phyloP scores from a whole-genome alignment of 2,888 invertebrate species.

The Agonopterix alstromeriana region DNA sequence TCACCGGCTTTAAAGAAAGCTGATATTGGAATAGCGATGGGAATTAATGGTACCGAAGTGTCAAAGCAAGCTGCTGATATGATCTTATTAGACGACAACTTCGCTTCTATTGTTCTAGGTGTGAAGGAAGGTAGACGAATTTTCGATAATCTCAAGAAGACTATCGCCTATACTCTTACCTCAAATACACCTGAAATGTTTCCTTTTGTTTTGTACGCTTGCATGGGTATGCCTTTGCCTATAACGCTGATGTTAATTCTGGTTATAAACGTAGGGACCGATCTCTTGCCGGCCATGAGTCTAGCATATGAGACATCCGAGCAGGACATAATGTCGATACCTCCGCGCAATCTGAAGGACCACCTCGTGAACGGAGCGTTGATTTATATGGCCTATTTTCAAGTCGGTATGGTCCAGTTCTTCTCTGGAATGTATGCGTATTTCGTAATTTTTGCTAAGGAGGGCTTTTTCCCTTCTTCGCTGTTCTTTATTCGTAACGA shows the following conservation, averaged over 20 bases:
- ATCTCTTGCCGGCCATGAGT: slow-evolving; percentile 86
- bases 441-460: slow-evolving; percentile 86
- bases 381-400: slow-evolving; percentile 89
- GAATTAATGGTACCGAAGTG: slow-evolving; percentile 85
- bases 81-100: slow-evolving; percentile 93
- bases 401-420: slow-evolving; percentile 91
- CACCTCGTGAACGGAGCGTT: slow-evolving; percentile 76
- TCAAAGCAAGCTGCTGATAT: slow-evolving; percentile 94
- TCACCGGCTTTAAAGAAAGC: slow-evolving; percentile 91
- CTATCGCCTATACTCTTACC: slow-evolving; percentile 89
- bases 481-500: slow-evolving; percentile 81
- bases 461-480: slow-evolving; percentile 83
- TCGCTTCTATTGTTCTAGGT: slow-evolving; percentile 90
- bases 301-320: slow-evolving; percentile 87
- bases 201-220: slow-evolving; percentile 86
- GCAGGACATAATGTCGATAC: slow-evolving; percentile 83
- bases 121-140: slow-evolving; percentile 89
- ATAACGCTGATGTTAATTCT: slow-evolving; percentile 76
- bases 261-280: slow-evolving; percentile 88
- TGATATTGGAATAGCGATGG: slow-evolving; percentile 89
- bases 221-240: slow-evolving; percentile 85
- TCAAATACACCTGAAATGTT: slow-evolving; percentile 91
- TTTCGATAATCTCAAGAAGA: slow-evolving; percentile 91
- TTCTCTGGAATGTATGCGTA: slow-evolving; percentile 88
- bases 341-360: slow-evolving; percentile 73